phyloP scores from a whole-genome alignment of 2,797 vertebrate species.

The Parambassis ranga region DNA sequence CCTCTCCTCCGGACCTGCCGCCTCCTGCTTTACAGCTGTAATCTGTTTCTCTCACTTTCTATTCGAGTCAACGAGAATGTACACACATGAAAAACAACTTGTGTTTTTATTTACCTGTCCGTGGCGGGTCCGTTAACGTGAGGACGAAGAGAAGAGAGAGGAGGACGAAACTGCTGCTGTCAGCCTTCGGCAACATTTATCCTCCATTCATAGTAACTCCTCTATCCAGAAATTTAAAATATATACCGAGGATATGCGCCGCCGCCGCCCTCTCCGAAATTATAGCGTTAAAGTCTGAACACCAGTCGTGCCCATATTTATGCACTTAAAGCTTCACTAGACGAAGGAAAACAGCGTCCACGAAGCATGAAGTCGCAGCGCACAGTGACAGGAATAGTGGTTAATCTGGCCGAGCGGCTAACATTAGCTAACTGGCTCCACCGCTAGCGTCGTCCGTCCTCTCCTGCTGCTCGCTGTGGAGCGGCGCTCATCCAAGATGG shows the following conservation, averaged over 20 bases:
- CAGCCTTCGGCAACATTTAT: slow-evolving; percentile 99
- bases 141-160: slow-evolving; percentile 92
- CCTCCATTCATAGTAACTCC: slow-evolving; percentile 96
- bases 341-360: background rate
- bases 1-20: slow-evolving; percentile 41
- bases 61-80: background rate
- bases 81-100: slow-evolving; percentile 2
- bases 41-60: slow-evolving; percentile 10
- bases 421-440: slow-evolving; percentile 13
- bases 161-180: slow-evolving; percentile 91
- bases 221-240: slow-evolving; percentile 73
- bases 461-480: slow-evolving; percentile 32
- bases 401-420: slow-evolving; percentile 41
- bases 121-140: slow-evolving; percentile 90
- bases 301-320: slow-evolving; percentile 24
- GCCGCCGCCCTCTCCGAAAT: slow-evolving; percentile 40
- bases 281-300: slow-evolving; percentile 7
- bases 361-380: slow-evolving; percentile 18
- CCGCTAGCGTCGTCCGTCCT: slow-evolving; percentile 31
- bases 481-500: slow-evolving; percentile 81
- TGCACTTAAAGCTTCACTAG: background rate
- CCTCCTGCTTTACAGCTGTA: slow-evolving; percentile 9
- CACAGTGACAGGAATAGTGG: slow-evolving; percentile 6
- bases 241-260: slow-evolving; percentile 53
- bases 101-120: slow-evolving; percentile 86